phyloP scores from a whole-genome alignment of 2,113 vertebrate genomes.

The Propithecus coquereli region DNA sequence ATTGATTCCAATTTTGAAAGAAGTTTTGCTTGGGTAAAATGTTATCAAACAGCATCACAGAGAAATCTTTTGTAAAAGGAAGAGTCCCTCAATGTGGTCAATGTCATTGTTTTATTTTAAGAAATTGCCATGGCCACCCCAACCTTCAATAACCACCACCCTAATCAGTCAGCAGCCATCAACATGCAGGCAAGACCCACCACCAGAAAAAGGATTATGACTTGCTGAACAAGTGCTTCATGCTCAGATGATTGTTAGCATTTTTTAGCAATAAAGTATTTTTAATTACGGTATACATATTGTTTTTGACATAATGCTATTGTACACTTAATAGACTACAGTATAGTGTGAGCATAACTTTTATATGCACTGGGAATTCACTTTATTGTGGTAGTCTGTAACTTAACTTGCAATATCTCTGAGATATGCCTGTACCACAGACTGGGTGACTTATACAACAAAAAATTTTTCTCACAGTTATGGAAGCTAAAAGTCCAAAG shows the following conservation, averaged over 20 bases:
- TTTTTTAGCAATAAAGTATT: not conserved
- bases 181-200: not conserved
- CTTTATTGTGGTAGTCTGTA: not conserved
- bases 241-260: not conserved
- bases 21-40: not conserved
- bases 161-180: not conserved
- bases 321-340: not conserved
- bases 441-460: not conserved
- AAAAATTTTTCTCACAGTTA: not conserved
- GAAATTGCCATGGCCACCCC: not conserved
- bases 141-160: not conserved
- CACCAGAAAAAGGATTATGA: not conserved
- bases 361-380: not conserved
- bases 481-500: not conserved
- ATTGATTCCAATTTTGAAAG: not conserved
- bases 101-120: not conserved
- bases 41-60: not conserved
- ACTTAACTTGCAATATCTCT: not conserved
- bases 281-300: not conserved
- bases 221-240: not conserved
- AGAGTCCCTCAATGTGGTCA: not conserved
- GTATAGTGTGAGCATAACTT: not conserved
- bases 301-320: not conserved
- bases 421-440: not conserved
- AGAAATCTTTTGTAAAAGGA: not conserved